Base-by-base conservation (phyloP, 2,113 vertebrate species). In the Tychaedon coryphoeus region DNA sequence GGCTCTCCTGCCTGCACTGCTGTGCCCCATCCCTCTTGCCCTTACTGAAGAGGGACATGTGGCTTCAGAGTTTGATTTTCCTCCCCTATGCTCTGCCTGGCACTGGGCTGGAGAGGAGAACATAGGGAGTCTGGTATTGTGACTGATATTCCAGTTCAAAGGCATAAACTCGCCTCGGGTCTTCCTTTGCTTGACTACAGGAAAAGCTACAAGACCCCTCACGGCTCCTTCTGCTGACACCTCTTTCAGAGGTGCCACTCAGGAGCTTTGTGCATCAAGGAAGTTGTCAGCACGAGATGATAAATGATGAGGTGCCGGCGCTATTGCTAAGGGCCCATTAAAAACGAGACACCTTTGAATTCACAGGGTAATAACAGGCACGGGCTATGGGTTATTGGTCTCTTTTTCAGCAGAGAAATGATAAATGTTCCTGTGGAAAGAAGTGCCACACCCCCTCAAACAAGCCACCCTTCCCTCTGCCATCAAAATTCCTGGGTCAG, bases 311-410 rank as follows among this genome's bases (percentile, higher is more conserved):
- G 92, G 85, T 84, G 88, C 79, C 47, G 42, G 93, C 26, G 1
- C 70, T 91, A 43, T 90, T 92, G 96, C 92, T 95, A 81, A 96
- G 95, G 96, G 88, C 66, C 91, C 86, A 88, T 97, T 97, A 95
- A 96, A 96, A 91, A 85, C 2, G 36, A 97, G 90, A 88, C 91
- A 77, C 90, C 95, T 97, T 97, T 97, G 96, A 97, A 96, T 95
- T 93, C 74, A 25, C 54, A 0, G 80, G 89, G 50, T 95, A 97
- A 97, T 95, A 97, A 96, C 80, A 95, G 92, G 95, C 91, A 88
- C 24, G 7, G 77, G 90, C 16, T 86, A 56, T 14, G 71, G 85
- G 88, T 96, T 96, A 95, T 96, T 95, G 93, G 82, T 72, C 77
- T 81, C 64, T 77, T 93, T 96, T 93, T 95, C 78, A 72, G 61